Base-by-base conservation (phyloP, 2,113 vertebrate species). In the Excalfactoria chinensis region DNA sequence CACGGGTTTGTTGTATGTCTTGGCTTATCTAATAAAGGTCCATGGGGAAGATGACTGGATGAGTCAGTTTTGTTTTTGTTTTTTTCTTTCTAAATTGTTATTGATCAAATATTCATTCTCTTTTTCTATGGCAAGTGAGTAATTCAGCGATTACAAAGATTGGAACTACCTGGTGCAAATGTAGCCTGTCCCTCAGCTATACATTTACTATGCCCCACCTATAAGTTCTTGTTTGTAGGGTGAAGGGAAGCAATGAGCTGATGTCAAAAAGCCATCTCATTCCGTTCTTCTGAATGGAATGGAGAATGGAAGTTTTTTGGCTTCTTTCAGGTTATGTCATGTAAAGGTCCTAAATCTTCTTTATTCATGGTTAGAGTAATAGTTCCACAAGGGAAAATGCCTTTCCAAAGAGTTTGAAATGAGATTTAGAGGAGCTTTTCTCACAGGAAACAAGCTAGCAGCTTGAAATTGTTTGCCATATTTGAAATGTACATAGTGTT, bases 371-470 rank as follows among this genome's bases (percentile, higher is more conserved):
- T 66, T 72, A 79, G 19, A 72, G 53, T 79, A 60, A 68, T n/a
- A 80, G 19, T 82, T n/a, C 37, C 59, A 84, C 37, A 48, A 58
- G 90, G 84, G 80, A 95, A 91, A 76, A 64, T 19, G 37, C 91
- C 40, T 87, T 90, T 86, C 49, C 37, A 74, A 84, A 88, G 55
- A 90, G 79, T 90, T 92, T 20, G 44, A 79, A 84, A 88, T 66
- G 66, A 55, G 32, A 63, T 84, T 85, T 91, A 81, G 37, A 79
- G 48, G 37, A 68, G 22, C 60, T 86, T 84, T 96, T 96, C 76
- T 95, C 92, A 93, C 83, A 90, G 89, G 70, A 95, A 94, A 67
- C n/a, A 91, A 89, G 43, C 74, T 84, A 83, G 60, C 21, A 88
- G 69, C 58, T 92, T 89, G 53, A 86, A 86, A 49, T 92, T 58